Evolutionary conservation across 2,797 vertebrate species (phyloP).

Genomic region (Coracias cyanogaster): DNA sequence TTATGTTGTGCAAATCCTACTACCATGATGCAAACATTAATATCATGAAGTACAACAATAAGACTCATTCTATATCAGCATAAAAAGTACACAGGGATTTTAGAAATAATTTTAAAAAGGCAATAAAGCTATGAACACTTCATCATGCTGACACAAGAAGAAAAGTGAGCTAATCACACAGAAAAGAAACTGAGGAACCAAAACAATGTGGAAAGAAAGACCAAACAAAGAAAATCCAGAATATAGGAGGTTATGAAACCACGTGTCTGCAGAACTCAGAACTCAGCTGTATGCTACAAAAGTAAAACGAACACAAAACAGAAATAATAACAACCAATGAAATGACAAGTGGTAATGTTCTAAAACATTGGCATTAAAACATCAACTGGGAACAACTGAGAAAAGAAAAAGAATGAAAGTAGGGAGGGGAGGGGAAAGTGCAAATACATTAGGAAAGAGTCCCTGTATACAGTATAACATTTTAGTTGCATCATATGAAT

Average conservation of each 20-base stretch:
- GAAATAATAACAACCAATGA: background rate
- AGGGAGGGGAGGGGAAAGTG: background rate
- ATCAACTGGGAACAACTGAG: background rate
- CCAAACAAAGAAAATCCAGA: background rate
- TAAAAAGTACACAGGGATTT: conserved; percentile 33
- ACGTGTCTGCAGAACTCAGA: background rate
- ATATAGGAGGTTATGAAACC: background rate
- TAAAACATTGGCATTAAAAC: background rate
- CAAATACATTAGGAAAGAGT: background rate
- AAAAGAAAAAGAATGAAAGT: background rate
- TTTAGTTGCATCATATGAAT: background rate
- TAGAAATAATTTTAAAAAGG: background rate
- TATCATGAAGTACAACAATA: conserved; percentile 51
- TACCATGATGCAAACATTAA: conserved; percentile 62
- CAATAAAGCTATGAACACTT: background rate
- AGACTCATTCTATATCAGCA: conserved; percentile 51
- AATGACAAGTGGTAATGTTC: background rate
- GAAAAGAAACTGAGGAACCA: background rate
- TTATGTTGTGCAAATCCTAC: conserved; percentile 51
- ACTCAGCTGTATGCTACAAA: background rate
- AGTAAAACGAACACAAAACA: background rate
- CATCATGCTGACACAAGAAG: background rate
- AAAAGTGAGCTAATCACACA: background rate
- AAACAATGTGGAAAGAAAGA: background rate
- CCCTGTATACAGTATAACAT: background rate